Evolutionary conservation across 2,797 vertebrate genomes (phyloP).

Genomic region (Phaenicophaeus curvirostris): DNA sequence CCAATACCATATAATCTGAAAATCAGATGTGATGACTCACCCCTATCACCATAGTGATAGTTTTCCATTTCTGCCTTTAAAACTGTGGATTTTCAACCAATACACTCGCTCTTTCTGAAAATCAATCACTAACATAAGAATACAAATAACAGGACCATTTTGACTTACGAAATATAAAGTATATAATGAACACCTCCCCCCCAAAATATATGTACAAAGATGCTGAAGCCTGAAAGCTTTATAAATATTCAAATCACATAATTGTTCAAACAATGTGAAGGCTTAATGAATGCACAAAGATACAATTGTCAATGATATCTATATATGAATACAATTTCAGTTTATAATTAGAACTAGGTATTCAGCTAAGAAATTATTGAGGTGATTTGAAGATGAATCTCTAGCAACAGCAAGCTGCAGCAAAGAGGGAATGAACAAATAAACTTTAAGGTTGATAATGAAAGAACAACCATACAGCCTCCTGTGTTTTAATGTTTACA

Average conservation of each 20-base stretch:
- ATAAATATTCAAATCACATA: conserved; percentile 44
- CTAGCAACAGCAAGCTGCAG: background rate
- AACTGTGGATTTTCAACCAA: background rate
- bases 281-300: conserved; percentile 58
- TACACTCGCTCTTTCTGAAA: background rate
- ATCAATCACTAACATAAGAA: background rate
- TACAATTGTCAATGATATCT: conserved; percentile 61
- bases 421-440: background rate
- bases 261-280: conserved; percentile 58
- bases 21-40: background rate
- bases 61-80: background rate
- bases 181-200: background rate
- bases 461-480: background rate
- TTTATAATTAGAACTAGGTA: background rate
- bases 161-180: background rate
- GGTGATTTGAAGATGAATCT: conserved; percentile 4
- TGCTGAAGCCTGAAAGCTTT: conserved; percentile 52
- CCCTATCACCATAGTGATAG: background rate
- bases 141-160: background rate
- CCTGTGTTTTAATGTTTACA: background rate
- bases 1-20: background rate
- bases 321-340: background rate
- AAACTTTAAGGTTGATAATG: background rate
- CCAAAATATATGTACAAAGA: background rate
- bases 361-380: conserved; percentile 33